Evolutionary conservation across 2,797 vertebrate species (phyloP), one percentile per base, ranked within the genome.

Genomic region (Micromesistius poutassou): DNA sequence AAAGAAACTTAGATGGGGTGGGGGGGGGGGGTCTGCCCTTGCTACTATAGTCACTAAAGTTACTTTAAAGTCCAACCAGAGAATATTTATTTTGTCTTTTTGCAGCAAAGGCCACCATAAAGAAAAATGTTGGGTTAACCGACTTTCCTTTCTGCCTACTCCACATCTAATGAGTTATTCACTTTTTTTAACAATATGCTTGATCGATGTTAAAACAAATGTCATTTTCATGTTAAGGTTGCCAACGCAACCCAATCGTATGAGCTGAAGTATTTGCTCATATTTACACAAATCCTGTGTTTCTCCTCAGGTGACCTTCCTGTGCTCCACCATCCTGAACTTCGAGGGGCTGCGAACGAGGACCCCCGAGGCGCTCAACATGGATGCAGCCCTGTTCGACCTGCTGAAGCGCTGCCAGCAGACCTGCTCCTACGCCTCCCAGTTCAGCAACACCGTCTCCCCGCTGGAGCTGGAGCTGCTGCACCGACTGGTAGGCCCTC

Each of bases 271-370:
- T 3, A n/a, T 66, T 28, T 25, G 62, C 55, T 9, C 5, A 25
- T 66, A 25, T 66, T 66, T 66, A 9, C 1, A 9, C n/a, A 25
- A 4, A 55, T 55, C 16, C 22, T 55, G 50, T 50, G 12, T 50
- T 50, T 10, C 30, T 70, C 68, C 30, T 16, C 75, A 93, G 96
- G 98, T 99, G 79, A 98, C 97, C 31, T 98, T 99, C 91, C 93
- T 99, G 75, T 99, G 98, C 92, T 98, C 97, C 82, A 99, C 98
- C 55, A 97, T 98, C 88, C 95, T 99, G 73, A 98, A 98, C 88
- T 98, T 99, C 80, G 98, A 99, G 91, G 94, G 97, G 50, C 94
- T 99, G 38, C 96, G 98, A n/a, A 99, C 96, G 0, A 95, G 98
- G 74, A 97, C 97, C 73, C 90, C 96, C 0, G 98, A 99, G 89